Evolutionary conservation across 2,113 vertebrate genomes (phyloP).

Genomic region (Climacteris rufus): DNA sequence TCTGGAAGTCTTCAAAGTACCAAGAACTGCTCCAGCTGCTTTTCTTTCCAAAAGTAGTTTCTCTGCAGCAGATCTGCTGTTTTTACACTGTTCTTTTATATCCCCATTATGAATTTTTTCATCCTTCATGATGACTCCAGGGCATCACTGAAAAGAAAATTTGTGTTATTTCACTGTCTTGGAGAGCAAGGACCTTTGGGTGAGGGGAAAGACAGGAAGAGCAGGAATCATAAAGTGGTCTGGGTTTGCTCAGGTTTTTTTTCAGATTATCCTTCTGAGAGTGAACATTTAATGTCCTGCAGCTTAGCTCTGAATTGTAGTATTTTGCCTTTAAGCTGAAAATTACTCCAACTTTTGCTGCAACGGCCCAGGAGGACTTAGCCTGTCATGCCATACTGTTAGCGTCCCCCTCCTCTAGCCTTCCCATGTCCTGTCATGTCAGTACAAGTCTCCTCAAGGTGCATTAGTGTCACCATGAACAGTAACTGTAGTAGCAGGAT

Average conservation of each 20-base stretch:
- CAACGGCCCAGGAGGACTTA: background rate
- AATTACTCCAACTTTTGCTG: background rate
- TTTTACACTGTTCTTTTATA: background rate
- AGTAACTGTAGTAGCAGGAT: background rate
- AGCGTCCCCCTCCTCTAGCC: background rate
- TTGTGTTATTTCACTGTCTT: background rate
- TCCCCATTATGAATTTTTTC: background rate
- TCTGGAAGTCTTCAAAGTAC: background rate
- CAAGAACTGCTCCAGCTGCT: background rate
- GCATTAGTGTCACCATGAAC: background rate
- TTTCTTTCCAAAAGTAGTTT: background rate
- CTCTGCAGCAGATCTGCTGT: background rate
- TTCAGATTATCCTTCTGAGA: background rate
- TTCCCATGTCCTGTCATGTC: background rate
- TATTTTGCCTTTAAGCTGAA: background rate
- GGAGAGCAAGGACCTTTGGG: background rate
- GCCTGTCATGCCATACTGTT: background rate
- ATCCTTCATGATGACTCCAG: background rate
- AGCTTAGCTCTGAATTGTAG: background rate
- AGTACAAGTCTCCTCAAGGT: background rate
- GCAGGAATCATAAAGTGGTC: background rate
- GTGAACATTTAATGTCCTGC: background rate
- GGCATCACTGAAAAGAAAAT: background rate
- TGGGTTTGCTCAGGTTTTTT: background rate
- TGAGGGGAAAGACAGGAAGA: background rate